Evolutionary conservation across 2,888 invertebrate genomes (phyloP), one percentile per base, ranked within the genome.

Genomic region (Lasius fuliginosus): DNA sequence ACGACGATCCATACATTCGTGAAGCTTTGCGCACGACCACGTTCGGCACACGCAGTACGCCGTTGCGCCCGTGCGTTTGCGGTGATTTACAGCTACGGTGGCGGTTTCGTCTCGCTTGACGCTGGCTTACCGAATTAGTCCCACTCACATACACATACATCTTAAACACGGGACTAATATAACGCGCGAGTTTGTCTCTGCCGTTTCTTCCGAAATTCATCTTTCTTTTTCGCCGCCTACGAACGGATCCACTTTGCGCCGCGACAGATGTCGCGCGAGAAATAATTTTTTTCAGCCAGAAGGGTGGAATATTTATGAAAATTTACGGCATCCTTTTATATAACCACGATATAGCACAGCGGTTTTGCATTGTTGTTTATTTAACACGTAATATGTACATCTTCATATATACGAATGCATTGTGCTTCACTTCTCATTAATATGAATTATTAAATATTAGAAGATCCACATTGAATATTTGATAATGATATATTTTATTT

Each of bases 71-170:
- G 56, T 82, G 79, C 77, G 81, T 90, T 90, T 87, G 87, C 87
- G 84, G 84, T 90, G 90, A 91, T 91, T 91, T 91, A 91, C 88
- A 88, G 86, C 88, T 77, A 83, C 81, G 64, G 86, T 88, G 86
- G 89, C 87, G 84, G 88, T 90, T 91, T 91, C 89, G 90, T 88
- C 85, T 88, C 89, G 87, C 90, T 90, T 90, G 88, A 90, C 89
- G 90, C 89, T 86, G 85, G 84, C 87, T 90, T 87, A 91, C 88
- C 88, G 86, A 90, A 91, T 89, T 90, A 89, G 89, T 91, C 87
- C 85, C 90, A 90, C 90, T 86, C 86, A 62, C 84, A 71, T 53
- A 74, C 84, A 76, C 18, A 46, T 64, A 33, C 86, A 76, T 65
- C 69, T 82, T 60, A 85, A 53, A 67, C 36, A 36, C 36, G 65